These are phyloP conservation scores for Trematomus loennbergii DNA, from an alignment of 2,113 vertebrate species.

Conservation along the genomic window DNA sequence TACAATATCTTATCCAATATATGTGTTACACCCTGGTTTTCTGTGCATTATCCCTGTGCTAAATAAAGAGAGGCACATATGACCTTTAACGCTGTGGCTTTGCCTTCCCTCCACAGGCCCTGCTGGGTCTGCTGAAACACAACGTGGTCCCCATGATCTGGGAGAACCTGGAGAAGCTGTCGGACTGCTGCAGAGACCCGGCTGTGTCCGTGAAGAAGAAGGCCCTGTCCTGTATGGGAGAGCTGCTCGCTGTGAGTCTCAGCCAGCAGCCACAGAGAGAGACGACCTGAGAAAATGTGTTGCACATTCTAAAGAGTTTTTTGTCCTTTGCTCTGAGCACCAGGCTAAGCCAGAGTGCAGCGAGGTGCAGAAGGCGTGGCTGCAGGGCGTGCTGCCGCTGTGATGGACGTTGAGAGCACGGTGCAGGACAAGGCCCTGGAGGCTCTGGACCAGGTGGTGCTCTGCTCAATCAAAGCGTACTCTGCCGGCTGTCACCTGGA, in stretches of 20 bases:
- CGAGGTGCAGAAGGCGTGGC: conserved; percentile 89
- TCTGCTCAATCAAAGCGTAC: conserved; percentile 85
- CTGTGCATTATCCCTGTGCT: neutral
- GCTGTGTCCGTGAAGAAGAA: conserved; percentile 94
- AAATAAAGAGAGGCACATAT: neutral
- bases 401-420: conserved; percentile 88
- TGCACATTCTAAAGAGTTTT: neutral
- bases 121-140: conserved; percentile 89
- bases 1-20: neutral
- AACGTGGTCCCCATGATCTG: conserved; percentile 71
- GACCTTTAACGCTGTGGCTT: neutral
- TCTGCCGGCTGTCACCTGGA: conserved; percentile 65
- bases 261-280: neutral
- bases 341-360: conserved; percentile 83
- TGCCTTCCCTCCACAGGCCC: conserved; percentile 78
- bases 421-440: conserved; percentile 94
- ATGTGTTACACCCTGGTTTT: neutral
- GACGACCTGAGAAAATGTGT: neutral
- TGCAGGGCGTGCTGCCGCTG: conserved; percentile 88
- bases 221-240: conserved; percentile 89
- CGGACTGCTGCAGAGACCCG: conserved; percentile 91
- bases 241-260: conserved; percentile 90
- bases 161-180: conserved; percentile 86
- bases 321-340: neutral
- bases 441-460: conserved; percentile 87